Conservation (phyloP, 2,113 vertebrate species). For the Spermophilus dauricus region DNA sequence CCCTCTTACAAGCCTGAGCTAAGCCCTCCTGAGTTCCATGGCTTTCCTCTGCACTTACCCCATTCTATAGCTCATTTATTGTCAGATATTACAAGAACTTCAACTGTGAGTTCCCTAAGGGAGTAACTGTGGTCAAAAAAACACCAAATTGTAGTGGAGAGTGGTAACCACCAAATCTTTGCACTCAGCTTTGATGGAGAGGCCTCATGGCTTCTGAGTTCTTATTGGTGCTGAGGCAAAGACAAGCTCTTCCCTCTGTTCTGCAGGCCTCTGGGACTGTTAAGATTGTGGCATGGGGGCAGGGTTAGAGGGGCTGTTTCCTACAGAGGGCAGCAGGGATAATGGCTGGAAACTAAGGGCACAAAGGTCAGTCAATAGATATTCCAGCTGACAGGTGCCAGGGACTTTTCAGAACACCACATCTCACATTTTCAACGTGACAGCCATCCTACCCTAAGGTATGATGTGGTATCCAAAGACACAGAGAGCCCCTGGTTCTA, state of each 20-base stretch:
- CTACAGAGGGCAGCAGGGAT: neutral
- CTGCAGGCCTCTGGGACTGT: neutral
- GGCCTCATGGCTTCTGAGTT: too few relatives aligned
- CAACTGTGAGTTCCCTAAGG: neutral
- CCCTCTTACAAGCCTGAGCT: too few relatives aligned
- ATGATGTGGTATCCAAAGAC: too few relatives aligned
- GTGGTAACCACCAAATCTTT: neutral
- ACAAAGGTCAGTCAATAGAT: neutral
- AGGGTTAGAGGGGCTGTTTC: accelerated
- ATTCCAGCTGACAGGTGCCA: neutral
- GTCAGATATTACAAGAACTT: neutral
- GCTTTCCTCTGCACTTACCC: too few relatives aligned
- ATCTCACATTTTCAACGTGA: too few relatives aligned
- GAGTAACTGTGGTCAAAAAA: neutral
- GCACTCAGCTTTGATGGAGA: neutral
- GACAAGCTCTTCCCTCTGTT: too few relatives aligned
- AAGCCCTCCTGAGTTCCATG: too few relatives aligned
- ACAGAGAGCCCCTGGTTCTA: too few relatives aligned
- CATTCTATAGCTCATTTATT: neutral
- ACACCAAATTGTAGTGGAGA: too few relatives aligned
- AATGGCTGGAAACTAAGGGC: neutral
- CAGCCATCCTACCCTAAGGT: too few relatives aligned
- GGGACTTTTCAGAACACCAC: neutral
- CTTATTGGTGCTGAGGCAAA: neutral
- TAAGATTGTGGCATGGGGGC: neutral